Base-by-base conservation (phyloP, 2,888 invertebrate genomes). In the Alloscopus bannaensis region DNA sequence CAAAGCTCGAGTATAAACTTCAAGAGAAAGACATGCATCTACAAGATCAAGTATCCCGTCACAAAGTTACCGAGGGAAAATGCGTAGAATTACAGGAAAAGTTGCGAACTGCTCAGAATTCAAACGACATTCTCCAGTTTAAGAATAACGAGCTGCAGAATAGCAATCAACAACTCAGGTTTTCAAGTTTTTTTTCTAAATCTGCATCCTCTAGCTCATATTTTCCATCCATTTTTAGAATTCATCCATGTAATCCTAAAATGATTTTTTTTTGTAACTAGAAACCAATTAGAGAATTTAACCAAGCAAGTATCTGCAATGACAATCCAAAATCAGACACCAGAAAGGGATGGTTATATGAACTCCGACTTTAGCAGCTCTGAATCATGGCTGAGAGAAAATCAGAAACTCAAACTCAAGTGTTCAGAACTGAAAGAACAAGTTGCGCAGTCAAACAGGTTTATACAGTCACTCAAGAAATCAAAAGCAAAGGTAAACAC, bases 401-500 rank as follows among this genome's bases (percentile, higher is more conserved):
- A 60, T 65, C 47, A 81, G 26, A 71, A 52, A 29, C 65, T 81
- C 24, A 65, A 76, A 57, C 2, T 71, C 13, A 45, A 81, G 29
- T 69, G 45, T 42, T 52, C 55, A n/a, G 81, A 81, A 16, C 55
- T 81, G 13, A 81, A 55, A 22, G 71, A 76, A 13, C 40, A 76
- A 22, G 13, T 76, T 4, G 52, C 29, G 13, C 76, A 81, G 26
- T 26, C 66, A 1, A 64, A 76, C 16, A 57, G 29, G 20, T 59
- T 64, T 8, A 65, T 71, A 2, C 66, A 71, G 1, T 60, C 66
- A 20, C 42, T 81, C 1, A 55, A 66, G 36, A 71, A 65, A 22
- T 64, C 81, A 36, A 81, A 81, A 31, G 13, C 66, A 28, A 81
- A 81, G 71, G 80, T 69, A 52, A 22, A 4, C n/a, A n/a, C n/a